Conservation (phyloP, 2,797 vertebrate species). For the Syngnathus acus region DNA sequence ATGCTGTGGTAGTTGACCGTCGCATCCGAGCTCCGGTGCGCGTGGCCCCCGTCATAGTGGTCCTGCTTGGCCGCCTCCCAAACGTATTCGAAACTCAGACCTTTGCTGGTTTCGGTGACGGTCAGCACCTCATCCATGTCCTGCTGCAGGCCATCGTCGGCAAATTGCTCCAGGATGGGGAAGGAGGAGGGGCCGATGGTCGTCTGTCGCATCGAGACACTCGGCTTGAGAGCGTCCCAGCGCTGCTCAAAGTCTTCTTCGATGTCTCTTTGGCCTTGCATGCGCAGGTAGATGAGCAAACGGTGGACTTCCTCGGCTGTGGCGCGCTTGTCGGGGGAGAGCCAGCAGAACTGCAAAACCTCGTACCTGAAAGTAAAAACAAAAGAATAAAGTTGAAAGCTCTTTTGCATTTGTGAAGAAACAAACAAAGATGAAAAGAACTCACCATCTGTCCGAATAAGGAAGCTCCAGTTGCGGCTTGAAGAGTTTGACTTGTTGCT, state of each 20-base stretch:
- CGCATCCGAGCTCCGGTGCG: constrained; percentile 72
- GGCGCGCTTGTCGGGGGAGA: constrained; percentile 85
- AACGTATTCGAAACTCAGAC: constrained; percentile 95
- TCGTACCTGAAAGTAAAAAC: constrained; percentile 77
- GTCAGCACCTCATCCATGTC: constrained; percentile 97
- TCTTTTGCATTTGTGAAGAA: background rate
- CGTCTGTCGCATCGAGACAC: constrained; percentile 71
- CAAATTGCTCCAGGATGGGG: constrained; percentile 90
- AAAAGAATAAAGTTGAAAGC: background rate
- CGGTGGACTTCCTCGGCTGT: constrained; percentile 93
- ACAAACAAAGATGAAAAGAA: background rate
- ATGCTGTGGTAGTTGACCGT: constrained; percentile 87
- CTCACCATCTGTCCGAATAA: constrained; percentile 93
- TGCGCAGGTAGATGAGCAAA: constrained; percentile 87
- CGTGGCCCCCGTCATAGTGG: constrained; percentile 79
- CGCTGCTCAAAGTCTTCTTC: constrained; percentile 93
- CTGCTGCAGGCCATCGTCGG: constrained; percentile 78
- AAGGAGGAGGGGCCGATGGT: constrained; percentile 81
- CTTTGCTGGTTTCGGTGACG: constrained; percentile 93
- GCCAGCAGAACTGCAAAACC: constrained; percentile 95
- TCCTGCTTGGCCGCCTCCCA: constrained; percentile 96
- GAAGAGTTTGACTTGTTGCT: constrained; percentile 85
- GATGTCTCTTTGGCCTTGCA: constrained; percentile 91
- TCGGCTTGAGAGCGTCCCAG: constrained; percentile 93
- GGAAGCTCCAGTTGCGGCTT: constrained; percentile 90